phyloP scores from a whole-genome alignment of 1,140 invertebrate genomes.

The Arion vulgaris region DNA sequence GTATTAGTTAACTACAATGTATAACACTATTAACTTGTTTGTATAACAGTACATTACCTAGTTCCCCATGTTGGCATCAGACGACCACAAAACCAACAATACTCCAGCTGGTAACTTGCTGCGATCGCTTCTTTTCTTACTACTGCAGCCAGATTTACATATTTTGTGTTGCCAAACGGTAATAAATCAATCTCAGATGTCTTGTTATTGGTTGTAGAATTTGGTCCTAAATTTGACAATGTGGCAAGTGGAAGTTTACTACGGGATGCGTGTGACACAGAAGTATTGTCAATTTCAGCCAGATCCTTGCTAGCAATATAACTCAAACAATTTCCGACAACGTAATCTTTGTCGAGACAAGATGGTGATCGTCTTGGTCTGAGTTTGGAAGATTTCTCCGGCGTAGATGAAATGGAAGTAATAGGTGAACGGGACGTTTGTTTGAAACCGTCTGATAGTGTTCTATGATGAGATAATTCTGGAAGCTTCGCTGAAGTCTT shows the following conservation, averaged over 20 bases:
- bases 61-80: constrained; percentile 49
- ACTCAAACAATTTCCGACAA: not conserved
- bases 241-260: not conserved
- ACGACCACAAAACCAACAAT: constrained; percentile 68
- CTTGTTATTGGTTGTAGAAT: not conserved
- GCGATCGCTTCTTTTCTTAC: constrained; percentile 53
- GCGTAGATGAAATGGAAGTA: not conserved
- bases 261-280: not conserved
- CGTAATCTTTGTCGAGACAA: not conserved
- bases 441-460: not conserved
- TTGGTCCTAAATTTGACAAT: not conserved
- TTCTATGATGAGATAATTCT: not conserved
- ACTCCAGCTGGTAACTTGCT: constrained; percentile 63
- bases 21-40: too few species aligned
- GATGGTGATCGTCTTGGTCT: not conserved
- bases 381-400: not conserved
- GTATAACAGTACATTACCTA: not conserved
- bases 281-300: not conserved
- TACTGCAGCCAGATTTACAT: not conserved
- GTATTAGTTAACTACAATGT: too few species aligned
- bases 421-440: not conserved
- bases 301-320: not conserved
- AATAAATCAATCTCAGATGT: not conserved
- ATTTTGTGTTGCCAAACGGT: not conserved
- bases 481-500: not conserved